Conservation (phyloP, 2,888 invertebrate genomes). For the Tenodera sinensis region DNA sequence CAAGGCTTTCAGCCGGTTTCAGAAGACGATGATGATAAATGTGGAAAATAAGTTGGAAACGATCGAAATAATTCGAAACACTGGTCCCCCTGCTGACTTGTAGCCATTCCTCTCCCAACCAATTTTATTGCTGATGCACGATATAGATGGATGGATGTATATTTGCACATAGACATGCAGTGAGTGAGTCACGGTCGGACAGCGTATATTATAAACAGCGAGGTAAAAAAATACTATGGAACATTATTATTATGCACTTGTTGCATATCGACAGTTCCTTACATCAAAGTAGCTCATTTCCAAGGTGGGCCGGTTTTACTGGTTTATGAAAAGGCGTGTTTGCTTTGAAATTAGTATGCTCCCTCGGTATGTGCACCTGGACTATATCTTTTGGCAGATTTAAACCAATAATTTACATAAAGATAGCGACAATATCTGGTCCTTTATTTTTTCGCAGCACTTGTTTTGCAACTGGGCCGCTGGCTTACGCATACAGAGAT, state of each 20-base stretch:
- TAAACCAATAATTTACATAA: background rate
- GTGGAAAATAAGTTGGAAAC: background rate
- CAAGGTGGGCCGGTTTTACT: background rate
- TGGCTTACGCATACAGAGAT: background rate
- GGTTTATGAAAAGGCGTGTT: background rate
- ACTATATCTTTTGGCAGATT: background rate
- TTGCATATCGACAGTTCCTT: conserved; percentile 1
- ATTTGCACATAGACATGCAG: background rate
- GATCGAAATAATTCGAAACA: background rate
- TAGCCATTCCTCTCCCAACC: background rate
- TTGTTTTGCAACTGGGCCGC: background rate
- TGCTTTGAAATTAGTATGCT: background rate
- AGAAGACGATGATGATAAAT: background rate
- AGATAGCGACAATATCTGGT: background rate
- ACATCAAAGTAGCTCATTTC: background rate
- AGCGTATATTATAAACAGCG: background rate
- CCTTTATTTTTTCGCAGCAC: background rate
- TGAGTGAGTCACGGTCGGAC: background rate
- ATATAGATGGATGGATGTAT: background rate
- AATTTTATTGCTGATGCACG: background rate
- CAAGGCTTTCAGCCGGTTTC: background rate
- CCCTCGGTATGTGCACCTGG: background rate
- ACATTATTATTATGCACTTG: background rate
- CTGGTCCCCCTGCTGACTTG: background rate
- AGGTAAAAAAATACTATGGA: background rate